Evolutionary conservation across 2,888 invertebrate genomes (phyloP).

Genomic region (Lithophane semibrunnea): DNA sequence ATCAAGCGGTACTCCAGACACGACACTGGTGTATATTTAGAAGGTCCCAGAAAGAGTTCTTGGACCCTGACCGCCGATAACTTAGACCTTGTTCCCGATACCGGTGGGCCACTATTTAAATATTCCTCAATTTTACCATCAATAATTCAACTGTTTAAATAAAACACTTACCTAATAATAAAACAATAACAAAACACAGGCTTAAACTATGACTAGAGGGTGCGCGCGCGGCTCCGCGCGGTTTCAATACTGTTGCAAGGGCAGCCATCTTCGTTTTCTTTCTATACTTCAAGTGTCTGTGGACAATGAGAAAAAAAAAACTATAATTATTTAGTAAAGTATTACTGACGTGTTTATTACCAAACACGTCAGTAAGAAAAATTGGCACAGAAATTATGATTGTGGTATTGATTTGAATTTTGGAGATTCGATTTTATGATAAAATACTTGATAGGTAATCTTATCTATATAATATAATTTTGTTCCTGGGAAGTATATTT

Average conservation of each 20-base stretch:
- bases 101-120: not conserved
- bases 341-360: no score
- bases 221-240: conserved; percentile 68
- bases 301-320: conserved; percentile 69
- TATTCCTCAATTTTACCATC: not conserved
- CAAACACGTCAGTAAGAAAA: not conserved
- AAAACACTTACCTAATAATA: conserved; percentile 81
- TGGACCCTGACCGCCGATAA: not conserved
- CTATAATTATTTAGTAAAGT: conserved; percentile 7
- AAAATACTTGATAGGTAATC: conserved; percentile 22
- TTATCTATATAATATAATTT: conserved; percentile 9
- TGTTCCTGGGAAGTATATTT: conserved; percentile 7
- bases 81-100: not conserved
- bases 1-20: not conserved
- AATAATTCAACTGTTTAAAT: conserved; percentile 8
- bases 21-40: no score
- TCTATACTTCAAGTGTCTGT: conserved; percentile 73
- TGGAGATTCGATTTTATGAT: conserved; percentile 23
- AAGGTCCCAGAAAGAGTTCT: not conserved
- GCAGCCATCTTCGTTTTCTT: conserved; percentile 78
- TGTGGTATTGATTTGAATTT: not conserved
- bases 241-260: conserved; percentile 73
- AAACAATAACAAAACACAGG: conserved; percentile 77
- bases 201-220: conserved; percentile 86
- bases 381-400: not conserved